Conservation (phyloP, 1,140 invertebrate genomes). For the Triops cancriformis region DNA sequence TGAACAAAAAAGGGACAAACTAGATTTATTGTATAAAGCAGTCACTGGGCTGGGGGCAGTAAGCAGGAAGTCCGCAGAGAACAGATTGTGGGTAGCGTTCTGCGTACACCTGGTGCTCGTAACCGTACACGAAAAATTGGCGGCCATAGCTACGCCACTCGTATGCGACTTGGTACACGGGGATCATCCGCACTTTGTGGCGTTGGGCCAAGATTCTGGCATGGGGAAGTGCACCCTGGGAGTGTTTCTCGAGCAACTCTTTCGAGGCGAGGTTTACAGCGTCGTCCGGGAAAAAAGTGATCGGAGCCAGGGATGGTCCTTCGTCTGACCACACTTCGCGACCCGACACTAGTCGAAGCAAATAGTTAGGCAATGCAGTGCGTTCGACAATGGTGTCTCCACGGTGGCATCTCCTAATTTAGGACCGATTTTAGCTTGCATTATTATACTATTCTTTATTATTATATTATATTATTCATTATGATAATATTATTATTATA, state of each 20-base stretch:
- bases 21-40: background rate
- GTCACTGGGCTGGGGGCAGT: background rate
- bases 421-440: background rate
- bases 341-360: slow-evolving; percentile 22
- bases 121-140: slow-evolving; percentile 24
- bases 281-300: slow-evolving; percentile 26
- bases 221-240: background rate
- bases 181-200: slow-evolving; percentile 19
- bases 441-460: no score
- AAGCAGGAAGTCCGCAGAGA: slow-evolving; percentile 17
- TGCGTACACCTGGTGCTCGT: slow-evolving; percentile 23
- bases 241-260: slow-evolving; percentile 23
- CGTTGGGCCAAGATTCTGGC: background rate
- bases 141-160: slow-evolving; percentile 22
- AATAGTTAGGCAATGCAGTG: slow-evolving; percentile 16
- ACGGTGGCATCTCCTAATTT: slow-evolving; percentile 12
- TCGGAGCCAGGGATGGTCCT: slow-evolving; percentile 18
- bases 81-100: slow-evolving; percentile 20
- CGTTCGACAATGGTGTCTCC: slow-evolving; percentile 23
- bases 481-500: no score
- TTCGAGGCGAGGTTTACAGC: slow-evolving; percentile 23
- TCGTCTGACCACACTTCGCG: slow-evolving; percentile 23
- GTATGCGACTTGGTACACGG: slow-evolving; percentile 23
- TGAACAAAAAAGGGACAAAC: background rate
- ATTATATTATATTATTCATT: no score